Evolutionary conservation across 1,140 invertebrate genomes (phyloP).

Genomic region (Drosophila parabipectinata): DNA sequence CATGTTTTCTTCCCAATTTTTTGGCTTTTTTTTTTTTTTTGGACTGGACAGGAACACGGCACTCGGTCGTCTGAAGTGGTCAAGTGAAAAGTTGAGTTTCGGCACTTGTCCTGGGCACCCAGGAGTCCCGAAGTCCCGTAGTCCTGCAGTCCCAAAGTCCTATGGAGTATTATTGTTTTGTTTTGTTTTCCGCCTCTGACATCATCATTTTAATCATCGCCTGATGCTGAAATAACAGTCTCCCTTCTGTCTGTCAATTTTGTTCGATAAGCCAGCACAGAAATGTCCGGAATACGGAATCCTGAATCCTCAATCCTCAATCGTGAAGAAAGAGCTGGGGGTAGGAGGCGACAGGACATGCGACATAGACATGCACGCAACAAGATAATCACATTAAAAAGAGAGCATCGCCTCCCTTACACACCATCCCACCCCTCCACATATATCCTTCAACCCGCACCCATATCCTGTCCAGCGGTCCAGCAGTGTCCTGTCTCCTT

Average conservation of each 20-base stretch:
- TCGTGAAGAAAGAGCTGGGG: not conserved
- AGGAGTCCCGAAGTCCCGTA: constrained; percentile 1
- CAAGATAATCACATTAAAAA: constrained; percentile 83
- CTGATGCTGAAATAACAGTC: constrained; percentile 50
- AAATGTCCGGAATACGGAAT: constrained; percentile 33
- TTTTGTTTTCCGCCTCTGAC: constrained; percentile 59
- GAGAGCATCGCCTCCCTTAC: constrained; percentile 29
- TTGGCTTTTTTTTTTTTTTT: constrained; percentile 9
- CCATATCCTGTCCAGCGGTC: constrained; percentile 12
- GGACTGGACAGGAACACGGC: constrained; percentile 15
- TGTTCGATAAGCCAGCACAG: constrained; percentile 66
- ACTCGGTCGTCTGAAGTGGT: constrained; percentile 62
- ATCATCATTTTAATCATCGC: constrained; percentile 80
- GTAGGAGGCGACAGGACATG: constrained; percentile 33
- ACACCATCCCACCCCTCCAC: not conserved
- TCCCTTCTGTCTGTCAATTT: constrained; percentile 64
- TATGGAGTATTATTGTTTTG: constrained; percentile 45
- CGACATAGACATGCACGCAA: constrained; percentile 77
- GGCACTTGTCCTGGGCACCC: constrained; percentile 56
- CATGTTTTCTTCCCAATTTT: constrained; percentile 2
- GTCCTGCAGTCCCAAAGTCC: not conserved
- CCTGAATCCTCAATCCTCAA: constrained; percentile 8
- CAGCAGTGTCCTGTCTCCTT: not conserved
- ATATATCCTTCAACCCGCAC: constrained; percentile 21
- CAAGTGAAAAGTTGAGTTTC: constrained; percentile 79